Conservation (phyloP, 2,888 invertebrate genomes). For the Chymomyza amoena region DNA sequence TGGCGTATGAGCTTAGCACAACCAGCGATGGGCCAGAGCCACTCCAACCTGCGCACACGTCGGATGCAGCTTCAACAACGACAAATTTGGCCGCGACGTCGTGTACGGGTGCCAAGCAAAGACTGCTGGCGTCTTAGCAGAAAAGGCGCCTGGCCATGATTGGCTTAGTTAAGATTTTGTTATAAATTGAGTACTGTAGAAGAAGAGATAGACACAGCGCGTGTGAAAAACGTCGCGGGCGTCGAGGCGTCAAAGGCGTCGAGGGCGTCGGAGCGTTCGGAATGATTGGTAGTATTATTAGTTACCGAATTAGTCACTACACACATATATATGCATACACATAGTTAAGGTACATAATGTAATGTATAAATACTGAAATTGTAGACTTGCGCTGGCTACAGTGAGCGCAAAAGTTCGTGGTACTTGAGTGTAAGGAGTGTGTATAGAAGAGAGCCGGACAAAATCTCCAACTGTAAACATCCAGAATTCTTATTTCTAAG, state of each 20-base stretch:
- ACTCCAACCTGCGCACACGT: constrained; percentile 39
- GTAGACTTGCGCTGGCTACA: constrained; percentile 4
- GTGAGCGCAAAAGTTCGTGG: neutral
- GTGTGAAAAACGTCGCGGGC: neutral
- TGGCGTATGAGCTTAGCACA: constrained; percentile 90
- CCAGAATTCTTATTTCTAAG: neutral
- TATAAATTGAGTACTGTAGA: constrained; percentile 8
- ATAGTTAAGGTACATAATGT: neutral
- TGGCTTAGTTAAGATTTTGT: constrained; percentile 49
- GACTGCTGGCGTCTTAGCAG: constrained; percentile 65
- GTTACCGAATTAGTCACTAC: constrained; percentile 60
- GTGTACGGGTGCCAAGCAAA: constrained; percentile 32
- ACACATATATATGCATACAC: constrained; percentile 9
- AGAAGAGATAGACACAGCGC: neutral
- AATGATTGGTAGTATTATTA: constrained; percentile 56
- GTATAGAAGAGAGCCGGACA: neutral
- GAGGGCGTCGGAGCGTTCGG: neutral
- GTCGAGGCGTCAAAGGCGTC: too few species aligned
- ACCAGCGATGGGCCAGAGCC: neutral
- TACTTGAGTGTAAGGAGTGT: neutral
- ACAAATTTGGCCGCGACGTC: constrained; percentile 14
- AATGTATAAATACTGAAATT: neutral
- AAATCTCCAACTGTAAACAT: neutral
- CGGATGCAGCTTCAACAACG: constrained; percentile 4
- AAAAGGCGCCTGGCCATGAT: constrained; percentile 16